A percentile compares a stretch with the other conserved stretches of the same genome.
These are phyloP conservation scores for Eriocheir sinensis DNA, from an alignment of 1,140 invertebrate genomes.

Conservation along the genomic window DNA sequence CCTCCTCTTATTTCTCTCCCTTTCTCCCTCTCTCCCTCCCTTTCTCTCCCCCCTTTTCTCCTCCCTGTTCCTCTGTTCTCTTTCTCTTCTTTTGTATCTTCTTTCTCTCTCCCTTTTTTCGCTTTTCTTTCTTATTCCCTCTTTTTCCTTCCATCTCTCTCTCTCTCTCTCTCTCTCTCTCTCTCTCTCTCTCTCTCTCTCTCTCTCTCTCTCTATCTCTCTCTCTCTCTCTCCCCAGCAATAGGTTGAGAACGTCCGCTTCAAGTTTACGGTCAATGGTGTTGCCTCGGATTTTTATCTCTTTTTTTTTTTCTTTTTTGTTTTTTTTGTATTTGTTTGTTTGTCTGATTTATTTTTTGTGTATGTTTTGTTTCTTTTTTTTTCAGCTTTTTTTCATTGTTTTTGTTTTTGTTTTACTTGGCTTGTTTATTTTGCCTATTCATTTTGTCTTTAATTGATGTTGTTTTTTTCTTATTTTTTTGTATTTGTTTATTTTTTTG, in stretches of 20 bases:
- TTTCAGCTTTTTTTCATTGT: too few species aligned
- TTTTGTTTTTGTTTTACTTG: too few species aligned
- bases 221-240: slow-evolving; percentile 38
- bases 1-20: too few species aligned
- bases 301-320: not conserved
- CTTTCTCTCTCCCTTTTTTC: not conserved
- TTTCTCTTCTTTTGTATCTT: not conserved
- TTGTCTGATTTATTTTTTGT: too few species aligned
- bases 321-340: too few species aligned
- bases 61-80: not conserved
- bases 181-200: slow-evolving; percentile 20
- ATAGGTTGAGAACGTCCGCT: slow-evolving; percentile 67
- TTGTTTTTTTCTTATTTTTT: too few species aligned
- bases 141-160: slow-evolving; percentile 5
- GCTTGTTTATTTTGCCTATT: too few species aligned
- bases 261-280: slow-evolving; percentile 62
- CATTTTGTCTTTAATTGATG: too few species aligned
- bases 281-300: slow-evolving; percentile 39
- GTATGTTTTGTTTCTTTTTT: too few species aligned
- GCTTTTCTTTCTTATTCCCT: not conserved
- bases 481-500: too few species aligned
- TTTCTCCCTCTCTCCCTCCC: too few species aligned
- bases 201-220: not conserved
- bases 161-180: too few species aligned
- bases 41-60: slow-evolving; percentile 29